Base-by-base conservation (phyloP, 1,140 invertebrate genomes). In the Heliconius himera region DNA sequence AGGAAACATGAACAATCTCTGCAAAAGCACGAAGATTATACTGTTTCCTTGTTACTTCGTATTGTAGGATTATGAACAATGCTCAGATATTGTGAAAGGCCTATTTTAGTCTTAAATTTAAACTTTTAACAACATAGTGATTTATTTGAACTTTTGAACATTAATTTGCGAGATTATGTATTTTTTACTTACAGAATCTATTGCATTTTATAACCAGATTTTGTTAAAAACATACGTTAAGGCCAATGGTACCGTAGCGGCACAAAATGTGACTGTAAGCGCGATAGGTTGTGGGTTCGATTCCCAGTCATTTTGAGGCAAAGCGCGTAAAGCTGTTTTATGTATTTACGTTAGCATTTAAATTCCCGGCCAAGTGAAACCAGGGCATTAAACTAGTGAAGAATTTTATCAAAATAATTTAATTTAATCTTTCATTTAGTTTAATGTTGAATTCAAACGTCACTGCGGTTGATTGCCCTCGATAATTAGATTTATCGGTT, bases 21-120 rank as follows among this genome's bases (percentile, higher is more conserved):
- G 70, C 70, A 77, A 78, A 60, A 78, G 54, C 72, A 78, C 36
- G n/a, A 73, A 73, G 11, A n/a, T 46, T 33, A 70, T 74, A 8
- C 74, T 33, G 20, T 79, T 41, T 74, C 36, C 46, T 13, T 46
- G 38, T 60, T n/a, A 29, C 1, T 18, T 26, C 13, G 8, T 60
- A 73, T 51, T 75, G 18, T 36, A 38, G 11, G 70, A 70, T 56
- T 70, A 71, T 18, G 60, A 71, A 79, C 41, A 49, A 71, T 33
- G 73, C 73, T 74, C 1, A 79, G 33, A 79, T 60, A 26, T 60
- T 26, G 20, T 9, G 8, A 66, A 29, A 29, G 6, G 18, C 29
- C 13, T 72, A 26, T 20, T 72, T 6, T 72, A 36, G 41, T 46
- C 16, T 46, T 4, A 46, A 46, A 46, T 46, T 46, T 46, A 16